phyloP scores from a whole-genome alignment of 2,797 vertebrate genomes.

The Chelon auratus region DNA sequence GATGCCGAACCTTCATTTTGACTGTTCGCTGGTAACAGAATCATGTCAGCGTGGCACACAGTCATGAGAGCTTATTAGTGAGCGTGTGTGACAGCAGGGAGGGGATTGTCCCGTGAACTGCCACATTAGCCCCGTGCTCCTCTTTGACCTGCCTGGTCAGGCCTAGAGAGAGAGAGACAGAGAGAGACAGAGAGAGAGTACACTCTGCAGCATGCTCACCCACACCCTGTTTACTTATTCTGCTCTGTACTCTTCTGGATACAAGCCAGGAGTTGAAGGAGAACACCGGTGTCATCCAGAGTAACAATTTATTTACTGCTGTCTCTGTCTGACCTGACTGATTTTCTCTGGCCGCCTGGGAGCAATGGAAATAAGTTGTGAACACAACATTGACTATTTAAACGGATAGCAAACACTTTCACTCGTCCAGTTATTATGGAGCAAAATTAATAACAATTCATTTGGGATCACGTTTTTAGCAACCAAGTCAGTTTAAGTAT shows the following conservation, averaged over 20 bases:
- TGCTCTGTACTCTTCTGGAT: slow-evolving; percentile 40
- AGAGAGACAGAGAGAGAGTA: slow-evolving; percentile 27
- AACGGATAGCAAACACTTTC: background rate
- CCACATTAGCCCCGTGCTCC: slow-evolving; percentile 39
- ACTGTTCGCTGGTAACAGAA: slow-evolving; percentile 65
- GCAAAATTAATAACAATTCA: too few relatives aligned
- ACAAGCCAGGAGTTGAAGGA: slow-evolving; percentile 28
- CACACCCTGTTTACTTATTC: slow-evolving; percentile 22
- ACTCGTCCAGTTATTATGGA: too few relatives aligned
- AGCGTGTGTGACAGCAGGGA: slow-evolving; percentile 53
- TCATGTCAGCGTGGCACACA: slow-evolving; percentile 60
- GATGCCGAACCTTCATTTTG: slow-evolving; percentile 72
- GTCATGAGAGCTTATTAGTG: slow-evolving; percentile 80
- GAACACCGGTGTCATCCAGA: slow-evolving; percentile 18
- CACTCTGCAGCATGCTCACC: slow-evolving; percentile 25
- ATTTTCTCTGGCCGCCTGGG: background rate
- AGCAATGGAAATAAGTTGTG: background rate
- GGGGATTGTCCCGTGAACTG: slow-evolving; percentile 30
- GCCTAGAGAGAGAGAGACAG: slow-evolving; percentile 39
- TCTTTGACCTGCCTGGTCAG: slow-evolving; percentile 52
- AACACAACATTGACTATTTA: background rate
- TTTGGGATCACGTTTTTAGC: background rate
- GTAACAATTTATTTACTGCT: slow-evolving; percentile 16
- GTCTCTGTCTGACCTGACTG: slow-evolving; percentile 9
- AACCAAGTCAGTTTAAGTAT: background rate